These are phyloP conservation scores for Physeter macrocephalus DNA, from an alignment of 2,113 vertebrate species.

Conservation along the genomic window DNA sequence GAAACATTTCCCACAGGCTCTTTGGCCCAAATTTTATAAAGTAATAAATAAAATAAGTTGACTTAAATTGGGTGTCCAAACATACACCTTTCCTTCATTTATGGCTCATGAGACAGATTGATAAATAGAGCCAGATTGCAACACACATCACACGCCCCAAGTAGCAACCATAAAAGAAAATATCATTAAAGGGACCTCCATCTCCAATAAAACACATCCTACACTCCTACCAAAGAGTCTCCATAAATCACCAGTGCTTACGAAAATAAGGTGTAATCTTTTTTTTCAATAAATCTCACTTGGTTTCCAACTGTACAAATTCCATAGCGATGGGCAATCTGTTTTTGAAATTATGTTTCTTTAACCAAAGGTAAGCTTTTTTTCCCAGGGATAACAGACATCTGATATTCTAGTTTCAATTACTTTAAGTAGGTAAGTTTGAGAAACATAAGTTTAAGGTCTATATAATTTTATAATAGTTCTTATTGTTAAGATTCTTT, in stretches of 20 bases:
- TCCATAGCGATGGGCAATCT: neutral
- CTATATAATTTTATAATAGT: neutral
- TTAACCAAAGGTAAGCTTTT: slow-evolving; percentile 1
- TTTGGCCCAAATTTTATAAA: slow-evolving; percentile 34
- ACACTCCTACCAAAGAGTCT: slow-evolving; percentile 51
- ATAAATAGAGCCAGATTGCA: slow-evolving; percentile 28
- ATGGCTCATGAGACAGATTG: neutral
- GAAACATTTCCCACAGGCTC: neutral
- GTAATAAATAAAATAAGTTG: slow-evolving; percentile 31
- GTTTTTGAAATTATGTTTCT: slow-evolving; percentile 19
- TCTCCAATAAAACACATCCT: slow-evolving; percentile 60
- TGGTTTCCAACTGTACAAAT: slow-evolving; percentile 52
- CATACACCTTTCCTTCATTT: slow-evolving; percentile 3
- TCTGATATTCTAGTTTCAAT: neutral
- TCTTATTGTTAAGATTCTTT: neutral
- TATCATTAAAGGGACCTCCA: slow-evolving; percentile 17
- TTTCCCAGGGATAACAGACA: neutral
- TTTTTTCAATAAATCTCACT: slow-evolving; percentile 30
- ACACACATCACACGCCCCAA: neutral
- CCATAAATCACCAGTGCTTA: slow-evolving; percentile 63
- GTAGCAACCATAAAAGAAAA: slow-evolving; percentile 9
- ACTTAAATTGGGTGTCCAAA: neutral
- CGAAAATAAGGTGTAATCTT: slow-evolving; percentile 23
- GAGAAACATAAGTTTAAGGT: neutral
- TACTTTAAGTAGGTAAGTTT: neutral